A percentile compares a stretch with the other conserved stretches of the same genome.
Conservation (phyloP, 2,113 vertebrate species). For the Paracanthobrama guichenoti region DNA sequence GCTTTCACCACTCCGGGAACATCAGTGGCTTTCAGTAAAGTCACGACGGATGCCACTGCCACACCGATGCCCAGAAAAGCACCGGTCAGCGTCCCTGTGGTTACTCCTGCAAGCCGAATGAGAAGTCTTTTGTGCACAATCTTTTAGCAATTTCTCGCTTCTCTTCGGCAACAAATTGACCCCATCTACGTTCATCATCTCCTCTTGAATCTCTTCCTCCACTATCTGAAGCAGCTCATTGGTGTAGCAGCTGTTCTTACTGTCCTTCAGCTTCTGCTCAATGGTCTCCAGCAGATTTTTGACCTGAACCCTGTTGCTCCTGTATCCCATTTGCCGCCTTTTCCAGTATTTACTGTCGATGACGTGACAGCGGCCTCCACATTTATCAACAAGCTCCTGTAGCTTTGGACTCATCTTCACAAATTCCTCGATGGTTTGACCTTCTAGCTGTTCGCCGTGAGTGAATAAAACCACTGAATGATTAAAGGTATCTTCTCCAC, state of each 20-base stretch:
- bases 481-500: constrained; percentile 38
- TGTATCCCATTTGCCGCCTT: neutral
- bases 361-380: constrained; percentile 46
- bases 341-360: constrained; percentile 53
- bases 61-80: constrained; percentile 25
- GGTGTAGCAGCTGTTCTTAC: constrained; percentile 48
- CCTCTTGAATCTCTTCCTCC: constrained; percentile 32
- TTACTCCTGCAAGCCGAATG: neutral
- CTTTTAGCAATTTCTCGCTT: constrained; percentile 6
- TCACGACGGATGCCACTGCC: neutral
- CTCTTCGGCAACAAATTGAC: neutral
- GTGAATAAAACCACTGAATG: constrained; percentile 52
- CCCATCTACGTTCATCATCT: neutral
- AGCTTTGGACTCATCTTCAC: constrained; percentile 26
- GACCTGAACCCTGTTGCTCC: constrained; percentile 50
- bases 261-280: constrained; percentile 35
- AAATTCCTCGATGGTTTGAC: constrained; percentile 38
- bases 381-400: constrained; percentile 25
- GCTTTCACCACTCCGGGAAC: neutral
- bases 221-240: constrained; percentile 41
- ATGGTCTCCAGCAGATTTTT: constrained; percentile 39
- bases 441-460: constrained; percentile 45
- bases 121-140: constrained; percentile 21
- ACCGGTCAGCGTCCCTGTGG: constrained; percentile 11
- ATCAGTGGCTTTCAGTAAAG: neutral